Percentiles rank a stretch among this genome's conserved stretches.
phyloP scores from a whole-genome alignment of 2,888 invertebrate species.

The Stenichneumon culpator region DNA sequence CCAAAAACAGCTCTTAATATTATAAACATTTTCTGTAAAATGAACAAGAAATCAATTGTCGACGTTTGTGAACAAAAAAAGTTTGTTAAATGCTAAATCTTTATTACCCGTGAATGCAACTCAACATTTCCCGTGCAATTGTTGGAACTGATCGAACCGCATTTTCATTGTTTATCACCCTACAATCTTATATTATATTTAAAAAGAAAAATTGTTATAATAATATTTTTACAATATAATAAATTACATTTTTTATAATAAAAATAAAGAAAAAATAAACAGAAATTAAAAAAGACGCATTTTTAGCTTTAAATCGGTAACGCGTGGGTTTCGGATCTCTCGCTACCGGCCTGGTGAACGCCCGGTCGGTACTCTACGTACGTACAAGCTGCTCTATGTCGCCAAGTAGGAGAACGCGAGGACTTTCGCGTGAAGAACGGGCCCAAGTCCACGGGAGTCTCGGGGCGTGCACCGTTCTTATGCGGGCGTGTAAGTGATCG shows the following conservation, averaged over 20 bases:
- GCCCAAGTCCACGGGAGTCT: constrained; percentile 27
- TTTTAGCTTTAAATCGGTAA: neutral
- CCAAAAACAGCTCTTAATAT: too few relatives aligned
- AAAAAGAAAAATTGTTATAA: too few relatives aligned
- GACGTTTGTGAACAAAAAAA: too few relatives aligned
- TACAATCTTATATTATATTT: neutral
- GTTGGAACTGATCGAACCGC: too few relatives aligned
- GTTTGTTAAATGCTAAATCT: too few relatives aligned
- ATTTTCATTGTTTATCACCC: neutral
- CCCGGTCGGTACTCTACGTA: constrained; percentile 27
- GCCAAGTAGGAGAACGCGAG: constrained; percentile 47
- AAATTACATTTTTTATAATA: too few relatives aligned
- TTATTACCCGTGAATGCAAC: too few relatives aligned
- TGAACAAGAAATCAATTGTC: too few relatives aligned
- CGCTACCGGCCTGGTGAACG: constrained; percentile 51
- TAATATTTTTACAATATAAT: too few relatives aligned
- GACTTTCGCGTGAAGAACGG: constrained; percentile 59
- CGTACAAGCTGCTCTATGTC: constrained; percentile 48
- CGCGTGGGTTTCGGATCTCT: constrained; percentile 35
- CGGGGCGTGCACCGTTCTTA: constrained; percentile 26
- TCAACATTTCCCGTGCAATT: too few relatives aligned
- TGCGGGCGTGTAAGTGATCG: constrained; percentile 55
- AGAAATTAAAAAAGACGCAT: neutral
- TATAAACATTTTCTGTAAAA: too few relatives aligned
- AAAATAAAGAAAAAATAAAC: too few relatives aligned